Evolutionary conservation across 2,113 vertebrate species (phyloP).

Genomic region (Petroica traversi): DNA sequence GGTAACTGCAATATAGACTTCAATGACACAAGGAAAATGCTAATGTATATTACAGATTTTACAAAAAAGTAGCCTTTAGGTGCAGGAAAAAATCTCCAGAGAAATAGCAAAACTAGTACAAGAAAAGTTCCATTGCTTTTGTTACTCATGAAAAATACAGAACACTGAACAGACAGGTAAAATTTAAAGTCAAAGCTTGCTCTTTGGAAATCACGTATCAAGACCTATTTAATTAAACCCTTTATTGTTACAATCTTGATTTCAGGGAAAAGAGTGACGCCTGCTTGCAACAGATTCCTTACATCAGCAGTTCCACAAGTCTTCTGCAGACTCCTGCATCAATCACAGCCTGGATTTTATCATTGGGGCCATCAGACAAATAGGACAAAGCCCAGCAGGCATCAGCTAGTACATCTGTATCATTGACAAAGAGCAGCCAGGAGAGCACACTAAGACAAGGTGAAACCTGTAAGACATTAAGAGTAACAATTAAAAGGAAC

Average conservation of each 20-base stretch:
- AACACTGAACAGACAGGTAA: not conserved
- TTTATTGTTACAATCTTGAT: not conserved
- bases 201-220: not conserved
- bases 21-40: not conserved
- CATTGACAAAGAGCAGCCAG: conserved; percentile 95
- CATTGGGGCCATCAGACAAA: conserved; percentile 95
- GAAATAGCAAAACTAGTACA: not conserved
- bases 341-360: conserved; percentile 98
- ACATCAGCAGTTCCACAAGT: conserved; percentile 95
- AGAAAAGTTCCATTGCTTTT: not conserved
- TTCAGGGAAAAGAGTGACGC: not conserved
- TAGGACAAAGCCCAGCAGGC: conserved; percentile 98
- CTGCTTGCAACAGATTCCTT: conserved; percentile 62
- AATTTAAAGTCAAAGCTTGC: not conserved
- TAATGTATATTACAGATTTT: not conserved
- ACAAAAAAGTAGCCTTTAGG: not conserved
- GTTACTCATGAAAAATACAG: not conserved
- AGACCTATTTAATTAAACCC: not conserved
- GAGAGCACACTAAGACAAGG: conserved; percentile 95
- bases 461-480: conserved; percentile 83
- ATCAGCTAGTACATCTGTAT: conserved; percentile 95
- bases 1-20: not conserved
- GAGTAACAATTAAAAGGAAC: not conserved
- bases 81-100: not conserved
- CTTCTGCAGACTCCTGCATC: conserved; percentile 97